Evolutionary conservation across 2,113 vertebrate genomes (phyloP).

Genomic region (Petaurus breviceps): DNA sequence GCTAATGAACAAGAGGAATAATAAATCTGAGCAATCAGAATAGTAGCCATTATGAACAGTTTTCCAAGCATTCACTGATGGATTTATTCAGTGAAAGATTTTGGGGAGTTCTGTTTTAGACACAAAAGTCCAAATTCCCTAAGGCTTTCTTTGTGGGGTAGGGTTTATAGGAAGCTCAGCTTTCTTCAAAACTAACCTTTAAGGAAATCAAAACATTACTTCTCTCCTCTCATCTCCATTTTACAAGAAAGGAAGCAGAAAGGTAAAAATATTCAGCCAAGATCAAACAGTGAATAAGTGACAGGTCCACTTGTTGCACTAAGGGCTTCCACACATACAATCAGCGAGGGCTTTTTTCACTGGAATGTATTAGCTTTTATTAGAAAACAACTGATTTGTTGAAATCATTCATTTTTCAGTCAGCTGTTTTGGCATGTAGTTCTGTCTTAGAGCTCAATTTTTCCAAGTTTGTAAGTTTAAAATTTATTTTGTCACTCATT

Average conservation of each 20-base stretch:
- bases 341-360: neutral
- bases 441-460: slow-evolving; percentile 2
- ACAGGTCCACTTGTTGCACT: neutral
- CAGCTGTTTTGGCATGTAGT: neutral
- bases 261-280: neutral
- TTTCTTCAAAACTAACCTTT: neutral
- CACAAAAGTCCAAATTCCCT: neutral
- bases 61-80: neutral
- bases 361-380: neutral
- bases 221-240: neutral
- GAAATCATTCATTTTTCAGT: slow-evolving; percentile 32
- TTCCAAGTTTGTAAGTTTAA: neutral
- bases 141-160: neutral
- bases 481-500: neutral
- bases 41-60: neutral
- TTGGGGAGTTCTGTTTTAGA: slow-evolving; percentile 1
- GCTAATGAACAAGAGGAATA: neutral
- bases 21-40: neutral
- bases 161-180: neutral
- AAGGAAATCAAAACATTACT: neutral
- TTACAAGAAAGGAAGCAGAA: neutral
- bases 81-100: neutral
- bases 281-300: neutral
- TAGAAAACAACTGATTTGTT: neutral
- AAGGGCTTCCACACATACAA: neutral